A percentile compares a stretch with the other conserved stretches of the same genome.
Conservation (phyloP, 2,797 vertebrate species). For the Helostoma temminkii region DNA sequence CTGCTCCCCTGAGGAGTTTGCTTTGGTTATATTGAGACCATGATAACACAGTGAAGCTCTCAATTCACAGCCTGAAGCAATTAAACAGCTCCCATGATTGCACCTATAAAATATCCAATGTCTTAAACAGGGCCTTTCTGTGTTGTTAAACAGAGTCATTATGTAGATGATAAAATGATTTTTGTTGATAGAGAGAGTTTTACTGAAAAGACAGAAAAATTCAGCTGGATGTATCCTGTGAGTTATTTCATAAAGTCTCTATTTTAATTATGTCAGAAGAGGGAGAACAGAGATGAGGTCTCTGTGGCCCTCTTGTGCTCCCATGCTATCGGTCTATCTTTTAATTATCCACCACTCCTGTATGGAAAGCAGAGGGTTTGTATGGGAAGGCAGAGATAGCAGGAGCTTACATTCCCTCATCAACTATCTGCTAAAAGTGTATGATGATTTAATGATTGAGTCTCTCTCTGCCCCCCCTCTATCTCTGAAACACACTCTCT, state of each 20-base stretch:
- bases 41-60: conserved; percentile 52
- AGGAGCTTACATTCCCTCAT: conserved; percentile 53
- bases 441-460: conserved; percentile 59
- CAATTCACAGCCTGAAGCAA: conserved; percentile 51
- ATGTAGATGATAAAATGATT: conserved; percentile 36
- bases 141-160: conserved; percentile 55
- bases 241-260: conserved; percentile 63
- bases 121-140: conserved; percentile 43
- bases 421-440: conserved; percentile 46
- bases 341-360: conserved; percentile 78
- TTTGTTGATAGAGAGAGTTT: conserved; percentile 51
- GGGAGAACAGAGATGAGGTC: conserved; percentile 65
- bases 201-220: conserved; percentile 16
- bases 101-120: conserved; percentile 47
- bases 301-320: conserved; percentile 55
- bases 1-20: conserved; percentile 38
- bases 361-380: conserved; percentile 55
- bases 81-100: conserved; percentile 51
- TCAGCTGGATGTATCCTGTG: conserved; percentile 35
- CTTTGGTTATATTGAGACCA: conserved; percentile 52
- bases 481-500: background rate
- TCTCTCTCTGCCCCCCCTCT: background rate
- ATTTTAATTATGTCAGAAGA: conserved; percentile 74
- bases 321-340: conserved; percentile 72
- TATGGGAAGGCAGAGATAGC: conserved; percentile 59